Evolutionary conservation across 2,888 invertebrate species (phyloP).

Genomic region (Rhorus exstirpatorius): DNA sequence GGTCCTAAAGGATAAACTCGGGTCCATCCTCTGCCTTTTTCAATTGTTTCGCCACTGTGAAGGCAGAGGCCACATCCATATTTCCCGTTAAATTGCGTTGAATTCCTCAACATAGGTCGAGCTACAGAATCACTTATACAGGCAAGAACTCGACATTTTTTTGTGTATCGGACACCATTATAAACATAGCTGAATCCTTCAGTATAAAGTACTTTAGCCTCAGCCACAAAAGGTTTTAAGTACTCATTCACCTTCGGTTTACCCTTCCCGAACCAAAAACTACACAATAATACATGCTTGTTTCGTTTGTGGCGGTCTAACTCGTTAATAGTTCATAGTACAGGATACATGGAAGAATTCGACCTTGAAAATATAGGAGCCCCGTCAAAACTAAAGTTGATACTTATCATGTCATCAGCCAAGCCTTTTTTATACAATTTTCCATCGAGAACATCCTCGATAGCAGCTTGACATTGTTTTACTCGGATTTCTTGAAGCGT

Average conservation of each 20-base stretch:
- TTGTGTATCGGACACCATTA: neutral
- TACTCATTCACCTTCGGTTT: conserved; percentile 51
- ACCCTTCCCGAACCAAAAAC: conserved; percentile 49
- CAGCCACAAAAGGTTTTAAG: conserved; percentile 37
- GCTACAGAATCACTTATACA: conserved; percentile 22
- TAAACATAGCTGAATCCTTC: conserved; percentile 15
- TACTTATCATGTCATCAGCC: conserved; percentile 12
- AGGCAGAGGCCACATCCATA: conserved; percentile 34
- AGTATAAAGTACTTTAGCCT: conserved; percentile 21
- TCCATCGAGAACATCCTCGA: conserved; percentile 52
- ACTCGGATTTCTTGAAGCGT: neutral
- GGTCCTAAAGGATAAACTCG: conserved; percentile 39
- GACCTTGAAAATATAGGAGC: conserved; percentile 45
- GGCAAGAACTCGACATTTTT: conserved; percentile 1
- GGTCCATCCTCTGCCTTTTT: conserved; percentile 18
- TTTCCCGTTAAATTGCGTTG: conserved; percentile 23
- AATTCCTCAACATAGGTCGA: conserved; percentile 1
- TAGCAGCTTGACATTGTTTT: conserved; percentile 35
- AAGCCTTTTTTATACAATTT: conserved; percentile 11
- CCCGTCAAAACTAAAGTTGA: conserved; percentile 53
- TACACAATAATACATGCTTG: conserved; percentile 8
- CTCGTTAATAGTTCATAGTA: conserved; percentile 50
- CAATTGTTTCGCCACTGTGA: conserved; percentile 10
- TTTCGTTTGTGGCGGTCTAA: conserved; percentile 1
- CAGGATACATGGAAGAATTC: conserved; percentile 39